Evolutionary conservation across 2,888 invertebrate species (phyloP).

Genomic region (Melinaea marsaeus): DNA sequence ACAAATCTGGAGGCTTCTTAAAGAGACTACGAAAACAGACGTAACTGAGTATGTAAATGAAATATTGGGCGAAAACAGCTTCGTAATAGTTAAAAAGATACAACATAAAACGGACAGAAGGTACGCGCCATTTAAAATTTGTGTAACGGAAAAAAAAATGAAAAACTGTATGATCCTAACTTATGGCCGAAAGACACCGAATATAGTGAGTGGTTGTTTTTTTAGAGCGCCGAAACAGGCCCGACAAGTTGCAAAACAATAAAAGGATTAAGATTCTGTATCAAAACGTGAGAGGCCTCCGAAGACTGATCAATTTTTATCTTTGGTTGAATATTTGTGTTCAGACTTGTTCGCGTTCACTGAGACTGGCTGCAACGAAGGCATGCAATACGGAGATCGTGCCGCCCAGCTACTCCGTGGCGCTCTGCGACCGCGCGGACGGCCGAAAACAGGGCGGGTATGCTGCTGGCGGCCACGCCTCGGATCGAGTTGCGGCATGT

Average conservation of each 20-base stretch:
- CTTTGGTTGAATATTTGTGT: no score
- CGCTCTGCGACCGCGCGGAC: no score
- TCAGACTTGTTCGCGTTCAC: no score
- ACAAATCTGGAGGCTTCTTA: constrained; percentile 21
- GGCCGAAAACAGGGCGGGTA: no score
- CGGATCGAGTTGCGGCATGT: no score
- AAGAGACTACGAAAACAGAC: constrained; percentile 7
- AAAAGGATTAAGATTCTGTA: no score
- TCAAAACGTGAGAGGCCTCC: no score
- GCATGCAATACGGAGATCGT: no score
- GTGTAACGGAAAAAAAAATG: constrained; percentile 30
- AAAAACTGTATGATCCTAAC: constrained; percentile 27
- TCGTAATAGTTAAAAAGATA: constrained; percentile 30
- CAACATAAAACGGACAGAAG: constrained; percentile 34
- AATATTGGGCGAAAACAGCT: constrained; percentile 6
- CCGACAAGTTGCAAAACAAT: neutral
- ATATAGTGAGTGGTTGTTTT: constrained; percentile 34
- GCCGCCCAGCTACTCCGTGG: no score
- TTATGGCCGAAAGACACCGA: constrained; percentile 32
- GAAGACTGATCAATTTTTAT: no score
- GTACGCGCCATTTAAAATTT: constrained; percentile 34
- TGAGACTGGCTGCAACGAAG: no score
- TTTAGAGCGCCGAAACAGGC: constrained; percentile 30
- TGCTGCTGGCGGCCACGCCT: no score
- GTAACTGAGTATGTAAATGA: constrained; percentile 7